Conservation (phyloP, 23 tunicate genomes). For the Oikopleura dioica region DNA sequence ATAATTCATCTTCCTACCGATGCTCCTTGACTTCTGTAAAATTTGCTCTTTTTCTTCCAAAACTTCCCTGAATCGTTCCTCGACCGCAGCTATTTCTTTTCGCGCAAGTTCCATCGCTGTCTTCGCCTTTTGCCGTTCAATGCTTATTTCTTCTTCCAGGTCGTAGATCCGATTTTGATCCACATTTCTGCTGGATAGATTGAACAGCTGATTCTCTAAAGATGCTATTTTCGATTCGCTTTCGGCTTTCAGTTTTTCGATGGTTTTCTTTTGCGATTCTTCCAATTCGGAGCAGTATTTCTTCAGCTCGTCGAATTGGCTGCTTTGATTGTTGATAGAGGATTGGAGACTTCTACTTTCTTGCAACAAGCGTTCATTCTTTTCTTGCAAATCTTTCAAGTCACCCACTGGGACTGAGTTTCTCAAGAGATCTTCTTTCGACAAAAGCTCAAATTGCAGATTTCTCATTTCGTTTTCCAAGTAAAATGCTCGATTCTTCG, state of each 20-base stretch:
- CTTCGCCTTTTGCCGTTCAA: background rate
- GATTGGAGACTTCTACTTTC: background rate
- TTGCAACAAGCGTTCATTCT: background rate
- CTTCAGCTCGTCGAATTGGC: background rate
- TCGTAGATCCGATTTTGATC: background rate
- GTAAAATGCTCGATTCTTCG: too few relatives aligned
- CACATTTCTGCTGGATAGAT: background rate
- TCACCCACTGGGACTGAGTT: background rate
- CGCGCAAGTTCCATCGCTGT: constrained; percentile 10
- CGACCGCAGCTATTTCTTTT: background rate
- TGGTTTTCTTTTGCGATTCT: background rate
- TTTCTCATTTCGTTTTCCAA: constrained; percentile 5
- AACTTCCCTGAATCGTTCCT: background rate
- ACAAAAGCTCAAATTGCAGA: background rate
- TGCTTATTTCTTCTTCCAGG: background rate
- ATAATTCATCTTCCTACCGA: too few relatives aligned
- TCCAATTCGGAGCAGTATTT: background rate
- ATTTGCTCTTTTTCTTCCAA: background rate
- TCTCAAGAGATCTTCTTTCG: background rate
- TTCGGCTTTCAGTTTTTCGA: background rate
- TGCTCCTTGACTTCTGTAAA: background rate
- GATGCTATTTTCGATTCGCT: background rate
- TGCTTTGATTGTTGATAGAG: background rate
- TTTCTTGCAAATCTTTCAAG: background rate
- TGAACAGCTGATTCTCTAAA: background rate